Conservation (phyloP, 2,113 vertebrate species). For the Pelvicachromis taeniatus region DNA sequence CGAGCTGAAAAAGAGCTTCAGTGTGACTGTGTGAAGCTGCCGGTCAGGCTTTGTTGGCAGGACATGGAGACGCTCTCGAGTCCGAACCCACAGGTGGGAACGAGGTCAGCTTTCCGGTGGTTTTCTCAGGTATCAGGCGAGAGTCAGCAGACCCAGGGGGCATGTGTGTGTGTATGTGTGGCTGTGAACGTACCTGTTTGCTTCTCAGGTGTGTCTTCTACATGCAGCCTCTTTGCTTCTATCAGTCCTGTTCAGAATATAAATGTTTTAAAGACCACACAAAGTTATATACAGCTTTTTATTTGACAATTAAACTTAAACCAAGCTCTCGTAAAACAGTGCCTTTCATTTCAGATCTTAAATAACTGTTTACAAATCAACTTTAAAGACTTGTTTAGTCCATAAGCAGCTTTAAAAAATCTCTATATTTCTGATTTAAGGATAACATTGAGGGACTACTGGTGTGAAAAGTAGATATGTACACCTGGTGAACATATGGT, state of each 20-base stretch:
- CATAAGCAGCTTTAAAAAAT: not conserved
- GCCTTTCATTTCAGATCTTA: not conserved
- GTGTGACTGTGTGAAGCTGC: not conserved
- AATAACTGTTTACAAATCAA: not conserved
- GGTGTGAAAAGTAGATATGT: fast-evolving
- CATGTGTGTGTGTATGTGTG: not conserved
- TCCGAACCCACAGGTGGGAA: not conserved
- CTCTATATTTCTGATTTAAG: fast-evolving
- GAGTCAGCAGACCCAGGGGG: not conserved
- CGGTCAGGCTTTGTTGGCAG: not conserved
- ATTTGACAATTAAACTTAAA: fast-evolving
- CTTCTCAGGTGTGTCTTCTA: not conserved
- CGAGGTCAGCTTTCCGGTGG: not conserved
- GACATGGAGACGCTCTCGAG: not conserved
- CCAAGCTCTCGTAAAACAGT: not conserved
- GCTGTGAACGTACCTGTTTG: slow-evolving; percentile 39
- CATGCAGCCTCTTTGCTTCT: not conserved
- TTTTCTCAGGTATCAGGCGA: not conserved
- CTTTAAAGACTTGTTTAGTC: not conserved
- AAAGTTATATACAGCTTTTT: not conserved
- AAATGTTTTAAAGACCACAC: not conserved
- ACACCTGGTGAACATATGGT: not conserved
- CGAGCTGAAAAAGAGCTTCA: not conserved
- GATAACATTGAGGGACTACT: not conserved
- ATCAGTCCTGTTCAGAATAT: slow-evolving; percentile 60